These are phyloP conservation scores for Drosophila greeni DNA, from an alignment of 2,888 invertebrate genomes.

Conservation along the genomic window DNA sequence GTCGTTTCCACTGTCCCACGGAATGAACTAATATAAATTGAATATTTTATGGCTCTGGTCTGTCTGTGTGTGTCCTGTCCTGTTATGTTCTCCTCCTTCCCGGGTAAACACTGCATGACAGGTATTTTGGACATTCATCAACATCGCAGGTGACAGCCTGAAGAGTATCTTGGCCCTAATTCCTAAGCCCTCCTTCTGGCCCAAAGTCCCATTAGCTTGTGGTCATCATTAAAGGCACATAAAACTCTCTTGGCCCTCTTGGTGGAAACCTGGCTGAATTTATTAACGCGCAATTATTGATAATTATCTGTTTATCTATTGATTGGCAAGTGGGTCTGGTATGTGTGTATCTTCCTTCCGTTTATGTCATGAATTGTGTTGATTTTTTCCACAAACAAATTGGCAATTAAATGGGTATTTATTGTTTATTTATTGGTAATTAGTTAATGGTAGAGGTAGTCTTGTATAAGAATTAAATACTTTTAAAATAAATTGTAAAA, in stretches of 20 bases:
- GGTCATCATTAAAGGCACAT: conserved; percentile 53
- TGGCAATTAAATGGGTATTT: too few species aligned
- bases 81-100: background rate
- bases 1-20: conserved; percentile 55
- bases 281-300: conserved; percentile 63
- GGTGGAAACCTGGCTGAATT: conserved; percentile 41
- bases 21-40: conserved; percentile 64
- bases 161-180: background rate
- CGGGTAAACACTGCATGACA: conserved; percentile 5
- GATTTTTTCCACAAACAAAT: background rate
- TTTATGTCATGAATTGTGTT: background rate
- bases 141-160: conserved; percentile 51
- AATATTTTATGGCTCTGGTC: conserved; percentile 56
- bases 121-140: conserved; percentile 25
- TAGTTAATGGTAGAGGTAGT: background rate
- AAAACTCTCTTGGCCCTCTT: conserved; percentile 28
- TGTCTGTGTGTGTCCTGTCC: conserved; percentile 8
- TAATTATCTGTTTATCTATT: conserved; percentile 60
- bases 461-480: background rate
- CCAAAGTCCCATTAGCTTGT: background rate
- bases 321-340: background rate
- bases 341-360: background rate
- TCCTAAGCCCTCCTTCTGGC: background rate
- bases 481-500: background rate
- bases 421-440: conserved; percentile 2